These are phyloP conservation scores for Macaria notata DNA, from an alignment of 2,888 invertebrate genomes.

Conservation along the genomic window DNA sequence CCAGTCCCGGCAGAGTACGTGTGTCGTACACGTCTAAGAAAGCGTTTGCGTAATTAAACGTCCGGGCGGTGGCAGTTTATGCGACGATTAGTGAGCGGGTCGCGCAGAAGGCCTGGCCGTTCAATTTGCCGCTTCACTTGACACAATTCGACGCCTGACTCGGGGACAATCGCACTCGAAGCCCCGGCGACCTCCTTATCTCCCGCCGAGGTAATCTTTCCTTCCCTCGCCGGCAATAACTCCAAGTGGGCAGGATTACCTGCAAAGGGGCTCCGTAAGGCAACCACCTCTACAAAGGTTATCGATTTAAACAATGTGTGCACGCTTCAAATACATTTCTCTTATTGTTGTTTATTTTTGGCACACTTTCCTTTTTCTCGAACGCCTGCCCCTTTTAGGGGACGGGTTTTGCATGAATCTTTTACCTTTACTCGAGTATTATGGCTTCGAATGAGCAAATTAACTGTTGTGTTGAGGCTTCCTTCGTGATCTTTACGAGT, in stretches of 20 bases:
- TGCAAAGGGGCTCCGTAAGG: slow-evolving; percentile 77
- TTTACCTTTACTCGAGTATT: slow-evolving; percentile 12
- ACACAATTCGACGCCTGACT: slow-evolving; percentile 83
- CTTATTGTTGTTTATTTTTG: slow-evolving; percentile 55
- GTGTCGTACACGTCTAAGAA: slow-evolving; percentile 49
- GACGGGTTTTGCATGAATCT: slow-evolving; percentile 25
- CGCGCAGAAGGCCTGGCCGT: slow-evolving; percentile 79
- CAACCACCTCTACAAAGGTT: slow-evolving; percentile 77
- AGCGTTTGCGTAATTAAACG: slow-evolving; percentile 74
- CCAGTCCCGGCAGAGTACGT: slow-evolving; percentile 33
- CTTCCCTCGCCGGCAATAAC: slow-evolving; percentile 82
- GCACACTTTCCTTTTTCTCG: slow-evolving; percentile 31
- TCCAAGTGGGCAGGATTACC: slow-evolving; percentile 82
- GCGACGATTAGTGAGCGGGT: slow-evolving; percentile 78
- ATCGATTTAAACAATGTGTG: slow-evolving; percentile 78
- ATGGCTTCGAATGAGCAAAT: neutral
- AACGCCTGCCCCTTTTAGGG: slow-evolving; percentile 25
- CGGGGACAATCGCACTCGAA: slow-evolving; percentile 82
- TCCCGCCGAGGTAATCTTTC: slow-evolving; percentile 82
- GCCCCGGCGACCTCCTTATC: slow-evolving; percentile 82
- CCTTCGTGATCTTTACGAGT: neutral
- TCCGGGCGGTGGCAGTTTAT: slow-evolving; percentile 74
- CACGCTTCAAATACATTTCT: slow-evolving; percentile 58
- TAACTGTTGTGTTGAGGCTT: neutral
- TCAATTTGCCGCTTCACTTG: slow-evolving; percentile 83